Evolutionary conservation across 2,888 invertebrate species (phyloP).

Genomic region (Agrotis ipsilon): DNA sequence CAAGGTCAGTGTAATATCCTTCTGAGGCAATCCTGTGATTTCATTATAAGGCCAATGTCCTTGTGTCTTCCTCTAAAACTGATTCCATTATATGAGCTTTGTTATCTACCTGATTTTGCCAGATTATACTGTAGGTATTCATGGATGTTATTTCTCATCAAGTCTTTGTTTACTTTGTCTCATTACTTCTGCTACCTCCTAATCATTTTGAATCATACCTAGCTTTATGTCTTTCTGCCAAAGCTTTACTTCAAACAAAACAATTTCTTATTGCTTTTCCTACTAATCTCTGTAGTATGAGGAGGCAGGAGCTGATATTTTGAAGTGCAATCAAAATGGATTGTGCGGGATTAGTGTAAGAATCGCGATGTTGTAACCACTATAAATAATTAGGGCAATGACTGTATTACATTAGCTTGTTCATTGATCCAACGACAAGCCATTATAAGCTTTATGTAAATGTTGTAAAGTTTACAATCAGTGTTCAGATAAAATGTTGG

Average conservation of each 20-base stretch:
- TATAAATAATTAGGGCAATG: constrained; percentile 64
- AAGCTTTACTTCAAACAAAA: not conserved
- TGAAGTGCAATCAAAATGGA: constrained; percentile 32
- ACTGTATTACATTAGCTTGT: constrained; percentile 52
- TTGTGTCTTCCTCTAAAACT: too few species aligned
- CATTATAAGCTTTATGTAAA: constrained; percentile 37
- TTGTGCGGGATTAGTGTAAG: constrained; percentile 40
- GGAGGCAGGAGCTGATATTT: constrained; percentile 3
- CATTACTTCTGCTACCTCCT: not conserved
- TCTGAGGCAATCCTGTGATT: too few species aligned
- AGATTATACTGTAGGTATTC: too few species aligned
- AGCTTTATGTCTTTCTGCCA: not conserved
- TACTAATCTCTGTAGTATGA: not conserved
- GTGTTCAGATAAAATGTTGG: constrained; percentile 16
- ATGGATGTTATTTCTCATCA: too few species aligned
- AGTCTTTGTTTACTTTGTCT: not conserved
- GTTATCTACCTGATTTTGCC: too few species aligned
- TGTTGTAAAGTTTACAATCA: constrained; percentile 43
- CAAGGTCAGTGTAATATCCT: too few species aligned
- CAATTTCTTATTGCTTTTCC: not conserved
- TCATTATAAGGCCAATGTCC: too few species aligned
- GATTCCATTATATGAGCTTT: too few species aligned
- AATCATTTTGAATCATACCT: not conserved
- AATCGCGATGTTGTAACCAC: constrained; percentile 52
- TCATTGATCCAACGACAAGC: constrained; percentile 38